Evolutionary conservation across 37 sponge, comb jelly and placozoan species (phyloP).

Genomic region (Corticium candelabrum): DNA sequence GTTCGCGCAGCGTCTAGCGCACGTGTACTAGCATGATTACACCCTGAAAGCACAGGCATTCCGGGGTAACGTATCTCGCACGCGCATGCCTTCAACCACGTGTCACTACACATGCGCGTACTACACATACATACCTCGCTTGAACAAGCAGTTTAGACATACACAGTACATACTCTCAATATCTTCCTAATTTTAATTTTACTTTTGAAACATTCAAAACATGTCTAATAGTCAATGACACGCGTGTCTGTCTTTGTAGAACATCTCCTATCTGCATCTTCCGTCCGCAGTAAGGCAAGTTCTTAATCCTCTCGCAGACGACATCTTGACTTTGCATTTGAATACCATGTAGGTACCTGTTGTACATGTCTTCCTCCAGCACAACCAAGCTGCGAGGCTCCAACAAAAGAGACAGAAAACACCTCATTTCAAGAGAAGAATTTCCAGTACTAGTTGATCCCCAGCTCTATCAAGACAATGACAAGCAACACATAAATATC

Average conservation of each 20-base stretch:
- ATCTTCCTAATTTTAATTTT: conserved; percentile 52
- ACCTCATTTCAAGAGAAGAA: too few species aligned
- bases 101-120: too few species aligned
- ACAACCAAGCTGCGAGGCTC: conserved; percentile 89
- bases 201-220: conserved; percentile 80
- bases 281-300: conserved; percentile 25
- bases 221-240: conserved; percentile 90
- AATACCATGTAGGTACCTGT: conserved; percentile 71
- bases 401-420: conserved; percentile 71
- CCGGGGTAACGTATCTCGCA: too few species aligned
- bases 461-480: background rate
- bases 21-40: too few species aligned
- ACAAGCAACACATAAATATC: too few species aligned
- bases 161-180: too few species aligned
- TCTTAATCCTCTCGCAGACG: conserved; percentile 14
- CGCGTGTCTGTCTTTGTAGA: conserved; percentile 65
- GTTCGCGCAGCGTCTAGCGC: too few species aligned
- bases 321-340: conserved; percentile 35
- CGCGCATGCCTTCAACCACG: too few species aligned
- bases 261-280: conserved; percentile 5
- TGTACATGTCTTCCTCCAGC: conserved; percentile 75
- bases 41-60: too few species aligned
- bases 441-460: conserved; percentile 41
- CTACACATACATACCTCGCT: too few species aligned
- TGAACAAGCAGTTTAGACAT: too few species aligned